phyloP scores from a whole-genome alignment of 2,888 invertebrate genomes.

The Ormyrus thymus region DNA sequence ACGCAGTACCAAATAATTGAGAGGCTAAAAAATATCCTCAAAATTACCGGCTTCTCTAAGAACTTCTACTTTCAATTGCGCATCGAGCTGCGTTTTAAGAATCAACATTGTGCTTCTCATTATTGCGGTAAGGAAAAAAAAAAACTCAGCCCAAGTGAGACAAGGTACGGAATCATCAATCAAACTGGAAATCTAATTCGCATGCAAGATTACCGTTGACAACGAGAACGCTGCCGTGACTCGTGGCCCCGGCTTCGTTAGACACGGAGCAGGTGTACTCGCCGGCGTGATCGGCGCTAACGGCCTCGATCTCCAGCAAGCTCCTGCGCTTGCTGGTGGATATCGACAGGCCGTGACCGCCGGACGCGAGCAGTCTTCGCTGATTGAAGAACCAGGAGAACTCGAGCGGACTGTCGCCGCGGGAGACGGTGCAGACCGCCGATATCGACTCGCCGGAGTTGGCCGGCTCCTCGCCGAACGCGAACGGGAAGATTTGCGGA shows the following conservation, averaged over 20 bases:
- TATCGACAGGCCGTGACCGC: constrained; percentile 74
- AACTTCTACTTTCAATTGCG: no score
- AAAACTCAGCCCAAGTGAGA: no score
- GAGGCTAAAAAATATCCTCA: no score
- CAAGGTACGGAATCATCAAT: no score
- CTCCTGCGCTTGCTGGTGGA: constrained; percentile 77
- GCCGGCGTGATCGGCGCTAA: constrained; percentile 76
- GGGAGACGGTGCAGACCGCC: constrained; percentile 82
- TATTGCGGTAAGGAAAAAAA: no score
- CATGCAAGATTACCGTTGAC: constrained; percentile 73
- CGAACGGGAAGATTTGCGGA: constrained; percentile 84
- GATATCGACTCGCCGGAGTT: constrained; percentile 83
- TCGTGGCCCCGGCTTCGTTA: constrained; percentile 77
- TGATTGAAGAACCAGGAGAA: constrained; percentile 87
- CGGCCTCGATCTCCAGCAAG: constrained; percentile 77
- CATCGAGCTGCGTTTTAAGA: no score
- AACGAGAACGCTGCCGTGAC: constrained; percentile 73
- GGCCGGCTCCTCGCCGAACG: constrained; percentile 82
- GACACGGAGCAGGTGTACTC: constrained; percentile 77
- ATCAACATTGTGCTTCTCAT: no score
- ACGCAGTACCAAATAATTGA: no score
- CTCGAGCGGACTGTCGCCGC: constrained; percentile 85
- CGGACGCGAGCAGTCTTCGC: constrained; percentile 73
- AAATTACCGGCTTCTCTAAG: no score
- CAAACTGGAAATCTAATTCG: no score